Evolutionary conservation across 2,113 vertebrate genomes (phyloP).

Genomic region (Semnornis frantzii): DNA sequence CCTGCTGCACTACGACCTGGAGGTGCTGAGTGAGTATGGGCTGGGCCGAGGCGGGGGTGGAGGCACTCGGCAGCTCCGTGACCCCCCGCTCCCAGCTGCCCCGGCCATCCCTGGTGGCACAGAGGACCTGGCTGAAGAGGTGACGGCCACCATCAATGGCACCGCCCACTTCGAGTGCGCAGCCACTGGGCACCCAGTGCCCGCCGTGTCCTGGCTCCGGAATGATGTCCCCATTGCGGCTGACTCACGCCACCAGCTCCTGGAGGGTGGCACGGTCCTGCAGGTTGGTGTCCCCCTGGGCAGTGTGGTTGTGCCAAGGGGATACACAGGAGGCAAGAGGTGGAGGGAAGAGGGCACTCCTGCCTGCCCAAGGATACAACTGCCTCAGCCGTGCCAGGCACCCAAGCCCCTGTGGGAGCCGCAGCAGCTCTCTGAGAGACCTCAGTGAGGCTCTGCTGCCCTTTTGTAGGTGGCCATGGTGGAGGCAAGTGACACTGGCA

Average conservation of each 20-base stretch:
- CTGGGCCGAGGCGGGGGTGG: fast-evolving
- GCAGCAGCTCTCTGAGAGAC: not conserved
- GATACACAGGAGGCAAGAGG: fast-evolving
- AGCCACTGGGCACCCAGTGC: constrained; percentile 77
- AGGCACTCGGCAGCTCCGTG: fast-evolving
- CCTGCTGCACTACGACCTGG: constrained; percentile 86
- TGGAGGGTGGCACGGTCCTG: constrained; percentile 79
- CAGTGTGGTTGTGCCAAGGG: not conserved
- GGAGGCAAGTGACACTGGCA: constrained; percentile 80
- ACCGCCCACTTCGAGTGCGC: constrained; percentile 80
- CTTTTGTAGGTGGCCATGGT: constrained; percentile 76
- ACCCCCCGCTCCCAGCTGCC: constrained; percentile 69
- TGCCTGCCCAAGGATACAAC: not conserved
- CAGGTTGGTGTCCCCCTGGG: constrained; percentile 70
- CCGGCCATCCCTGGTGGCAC: constrained; percentile 78
- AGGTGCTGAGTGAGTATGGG: constrained; percentile 82
- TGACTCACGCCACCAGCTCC: constrained; percentile 74
- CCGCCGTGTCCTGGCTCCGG: constrained; percentile 83
- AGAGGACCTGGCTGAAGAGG: constrained; percentile 81
- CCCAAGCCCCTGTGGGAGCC: fast-evolving
- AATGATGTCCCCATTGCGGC: constrained; percentile 75
- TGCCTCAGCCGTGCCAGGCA: no score
- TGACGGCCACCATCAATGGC: constrained; percentile 79
- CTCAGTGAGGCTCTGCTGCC: not conserved
- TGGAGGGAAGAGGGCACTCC: not conserved